Conservation (phyloP, 2,888 invertebrate species). For the Tenthredo scrophulariae region DNA sequence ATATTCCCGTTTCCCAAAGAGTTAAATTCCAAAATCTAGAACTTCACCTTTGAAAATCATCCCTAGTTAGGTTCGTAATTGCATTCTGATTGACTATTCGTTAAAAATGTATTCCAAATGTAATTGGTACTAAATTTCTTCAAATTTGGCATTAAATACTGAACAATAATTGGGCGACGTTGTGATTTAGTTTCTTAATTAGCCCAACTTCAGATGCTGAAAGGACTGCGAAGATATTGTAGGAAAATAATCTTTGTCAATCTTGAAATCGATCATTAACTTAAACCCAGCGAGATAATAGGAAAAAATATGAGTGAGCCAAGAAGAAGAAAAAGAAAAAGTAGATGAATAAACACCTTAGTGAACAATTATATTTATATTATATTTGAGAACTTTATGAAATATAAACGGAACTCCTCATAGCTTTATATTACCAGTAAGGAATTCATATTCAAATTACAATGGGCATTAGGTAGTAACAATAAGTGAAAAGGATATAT, state of each 20-base stretch:
- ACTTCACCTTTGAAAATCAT: neutral
- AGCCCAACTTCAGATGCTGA: neutral
- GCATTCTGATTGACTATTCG: neutral
- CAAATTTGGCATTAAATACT: neutral
- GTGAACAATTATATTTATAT: neutral
- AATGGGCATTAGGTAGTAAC: neutral
- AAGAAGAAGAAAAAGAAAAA: neutral
- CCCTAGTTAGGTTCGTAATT: neutral
- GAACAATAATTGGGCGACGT: neutral
- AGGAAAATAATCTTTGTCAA: neutral
- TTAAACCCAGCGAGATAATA: neutral
- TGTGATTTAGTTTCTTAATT: neutral
- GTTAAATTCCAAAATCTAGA: neutral
- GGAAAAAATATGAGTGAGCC: neutral
- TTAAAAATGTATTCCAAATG: neutral
- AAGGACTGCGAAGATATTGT: neutral
- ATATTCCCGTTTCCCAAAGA: neutral
- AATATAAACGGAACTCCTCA: neutral
- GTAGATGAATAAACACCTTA: neutral
- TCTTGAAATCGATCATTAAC: neutral
- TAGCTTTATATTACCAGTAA: neutral
- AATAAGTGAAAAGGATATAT: constrained; percentile 33
- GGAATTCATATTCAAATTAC: constrained; percentile 10
- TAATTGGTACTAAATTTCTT: neutral
- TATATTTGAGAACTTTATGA: neutral